Conservation (phyloP, 2,113 vertebrate genomes). For the Oxygymnocypris stewartii region DNA sequence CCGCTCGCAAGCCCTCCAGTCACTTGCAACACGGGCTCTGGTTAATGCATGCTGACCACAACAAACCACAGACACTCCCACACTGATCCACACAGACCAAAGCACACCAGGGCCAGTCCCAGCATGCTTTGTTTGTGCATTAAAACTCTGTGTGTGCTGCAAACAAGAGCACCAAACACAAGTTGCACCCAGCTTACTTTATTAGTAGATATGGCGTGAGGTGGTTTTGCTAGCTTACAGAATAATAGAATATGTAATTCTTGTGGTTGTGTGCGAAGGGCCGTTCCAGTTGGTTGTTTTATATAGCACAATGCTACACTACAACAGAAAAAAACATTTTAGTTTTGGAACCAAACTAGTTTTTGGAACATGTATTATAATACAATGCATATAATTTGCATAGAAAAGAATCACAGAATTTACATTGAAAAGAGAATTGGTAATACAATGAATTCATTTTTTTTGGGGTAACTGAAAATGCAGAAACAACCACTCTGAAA, state of each 20-base stretch:
- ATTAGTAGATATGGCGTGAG: background rate
- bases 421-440: background rate
- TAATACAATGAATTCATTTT: no score
- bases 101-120: background rate
- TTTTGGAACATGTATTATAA: background rate
- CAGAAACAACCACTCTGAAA: background rate
- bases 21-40: constrained; percentile 32
- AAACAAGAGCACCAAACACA: background rate
- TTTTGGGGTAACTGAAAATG: background rate
- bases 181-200: background rate
- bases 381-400: background rate
- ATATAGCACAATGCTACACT: background rate
- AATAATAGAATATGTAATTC: background rate
- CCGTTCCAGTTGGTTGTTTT: background rate
- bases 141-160: background rate
- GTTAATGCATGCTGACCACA: constrained; percentile 49
- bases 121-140: background rate
- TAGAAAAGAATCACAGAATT: background rate
- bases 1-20: constrained; percentile 55
- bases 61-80: constrained; percentile 26
- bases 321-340: background rate
- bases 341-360: no score
- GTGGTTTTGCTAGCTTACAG: background rate
- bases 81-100: constrained; percentile 48
- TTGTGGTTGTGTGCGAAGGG: background rate